Conservation (phyloP, 2,113 vertebrate genomes). For the Cichladusa arquata region DNA sequence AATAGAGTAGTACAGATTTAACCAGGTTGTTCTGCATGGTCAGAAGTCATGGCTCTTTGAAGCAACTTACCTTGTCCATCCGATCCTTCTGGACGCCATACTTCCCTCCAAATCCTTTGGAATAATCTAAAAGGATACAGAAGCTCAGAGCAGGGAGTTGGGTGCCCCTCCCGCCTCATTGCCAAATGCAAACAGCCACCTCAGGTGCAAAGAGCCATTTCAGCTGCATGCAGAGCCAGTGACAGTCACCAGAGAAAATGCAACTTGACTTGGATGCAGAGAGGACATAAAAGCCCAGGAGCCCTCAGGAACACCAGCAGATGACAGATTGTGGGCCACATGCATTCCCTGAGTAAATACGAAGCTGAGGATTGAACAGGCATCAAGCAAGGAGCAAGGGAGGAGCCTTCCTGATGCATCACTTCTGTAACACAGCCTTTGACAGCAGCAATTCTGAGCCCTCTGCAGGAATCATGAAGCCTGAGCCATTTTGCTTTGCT, state of each 20-base stretch:
- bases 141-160: background rate
- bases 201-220: background rate
- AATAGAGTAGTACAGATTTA: background rate
- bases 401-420: conserved; percentile 31
- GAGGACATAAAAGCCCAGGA: background rate
- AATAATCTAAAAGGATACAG: conserved; percentile 83
- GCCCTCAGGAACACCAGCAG: background rate
- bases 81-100: conserved; percentile 93
- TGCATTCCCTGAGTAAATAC: background rate
- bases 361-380: background rate
- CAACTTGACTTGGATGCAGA: background rate
- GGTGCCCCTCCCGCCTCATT: background rate
- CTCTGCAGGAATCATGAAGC: background rate
- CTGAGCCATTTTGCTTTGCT: background rate
- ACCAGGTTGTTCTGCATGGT: background rate
- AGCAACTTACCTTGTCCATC: conserved; percentile 89
- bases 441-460: conserved; percentile 23
- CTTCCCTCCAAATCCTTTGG: conserved; percentile 94
- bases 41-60: background rate
- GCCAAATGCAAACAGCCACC: background rate
- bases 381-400: conserved; percentile 39
- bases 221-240: conserved; percentile 23
- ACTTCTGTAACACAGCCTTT: conserved; percentile 63
- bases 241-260: conserved; percentile 25
- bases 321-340: background rate